Evolutionary conservation across 2,888 invertebrate species (phyloP).

Genomic region (Keiferia lycopersicella): DNA sequence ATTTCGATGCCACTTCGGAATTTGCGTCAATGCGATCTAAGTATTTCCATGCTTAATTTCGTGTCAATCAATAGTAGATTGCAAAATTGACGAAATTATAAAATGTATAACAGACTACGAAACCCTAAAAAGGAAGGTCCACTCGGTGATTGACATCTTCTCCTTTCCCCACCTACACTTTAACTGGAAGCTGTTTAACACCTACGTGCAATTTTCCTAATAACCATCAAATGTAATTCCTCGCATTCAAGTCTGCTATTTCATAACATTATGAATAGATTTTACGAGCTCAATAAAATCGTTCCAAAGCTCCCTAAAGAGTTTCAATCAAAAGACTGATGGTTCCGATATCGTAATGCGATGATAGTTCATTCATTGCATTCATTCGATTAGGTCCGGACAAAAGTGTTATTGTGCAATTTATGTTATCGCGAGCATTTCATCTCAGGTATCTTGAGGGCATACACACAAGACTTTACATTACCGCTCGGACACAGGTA

Average conservation of each 20-base stretch:
- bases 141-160: slow-evolving; percentile 14
- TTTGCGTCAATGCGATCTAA: no score
- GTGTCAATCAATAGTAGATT: no score
- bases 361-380: slow-evolving; percentile 66
- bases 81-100: no score
- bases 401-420: slow-evolving; percentile 50
- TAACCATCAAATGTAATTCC: slow-evolving; percentile 32
- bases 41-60: no score
- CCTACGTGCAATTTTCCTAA: slow-evolving; percentile 33
- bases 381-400: slow-evolving; percentile 57
- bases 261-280: slow-evolving; percentile 50
- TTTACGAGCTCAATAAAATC: slow-evolving; percentile 51
- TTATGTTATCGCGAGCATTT: slow-evolving; percentile 20
- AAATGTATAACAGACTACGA: no score
- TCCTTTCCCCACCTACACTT: slow-evolving; percentile 18
- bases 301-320: slow-evolving; percentile 42
- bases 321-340: slow-evolving; percentile 53
- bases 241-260: slow-evolving; percentile 37
- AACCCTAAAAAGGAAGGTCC: neutral
- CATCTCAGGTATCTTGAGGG: slow-evolving; percentile 14
- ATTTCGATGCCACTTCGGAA: no score
- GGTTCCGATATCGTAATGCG: slow-evolving; percentile 54
- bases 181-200: slow-evolving; percentile 28
- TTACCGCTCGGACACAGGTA: slow-evolving; percentile 4
- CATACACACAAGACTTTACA: neutral